phyloP scores from a whole-genome alignment of 2,113 vertebrate genomes.

The Myocastor coypus region DNA sequence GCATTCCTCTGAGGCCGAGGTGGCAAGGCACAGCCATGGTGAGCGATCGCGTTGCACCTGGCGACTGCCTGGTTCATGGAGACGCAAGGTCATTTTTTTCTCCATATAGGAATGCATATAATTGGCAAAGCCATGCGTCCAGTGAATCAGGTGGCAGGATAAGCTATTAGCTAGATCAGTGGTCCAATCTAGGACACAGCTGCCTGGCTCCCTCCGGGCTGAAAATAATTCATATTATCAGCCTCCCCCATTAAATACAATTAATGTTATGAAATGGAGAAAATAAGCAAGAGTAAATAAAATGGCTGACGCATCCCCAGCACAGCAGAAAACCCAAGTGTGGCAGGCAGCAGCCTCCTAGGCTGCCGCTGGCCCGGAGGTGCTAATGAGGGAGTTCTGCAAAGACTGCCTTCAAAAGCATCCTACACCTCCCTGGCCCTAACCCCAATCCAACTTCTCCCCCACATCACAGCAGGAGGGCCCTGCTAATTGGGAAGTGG shows the following conservation, averaged over 20 bases:
- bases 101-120: constrained; percentile 27
- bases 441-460: constrained; percentile 75
- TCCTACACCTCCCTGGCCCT: constrained; percentile 63
- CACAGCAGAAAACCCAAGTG: constrained; percentile 58
- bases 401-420: constrained; percentile 51
- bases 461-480: constrained; percentile 79
- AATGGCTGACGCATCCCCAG: constrained; percentile 58
- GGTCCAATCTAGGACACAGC: constrained; percentile 61
- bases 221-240: constrained; percentile 60
- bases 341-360: constrained; percentile 50
- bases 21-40: not conserved
- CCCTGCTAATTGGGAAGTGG: constrained; percentile 83
- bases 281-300: constrained; percentile 73
- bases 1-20: not conserved
- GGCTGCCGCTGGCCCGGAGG: constrained; percentile 69
- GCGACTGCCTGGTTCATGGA: not conserved
- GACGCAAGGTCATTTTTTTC: constrained; percentile 60
- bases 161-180: constrained; percentile 59
- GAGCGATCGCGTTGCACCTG: not conserved
- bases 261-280: constrained; percentile 75
- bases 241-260: constrained; percentile 65
- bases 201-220: constrained; percentile 67
- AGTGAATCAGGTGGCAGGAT: constrained; percentile 52
- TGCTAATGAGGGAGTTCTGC: constrained; percentile 79
- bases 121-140: constrained; percentile 18